Base-by-base conservation (phyloP, 2,113 vertebrate species). In the Marcusenius ussheri region DNA sequence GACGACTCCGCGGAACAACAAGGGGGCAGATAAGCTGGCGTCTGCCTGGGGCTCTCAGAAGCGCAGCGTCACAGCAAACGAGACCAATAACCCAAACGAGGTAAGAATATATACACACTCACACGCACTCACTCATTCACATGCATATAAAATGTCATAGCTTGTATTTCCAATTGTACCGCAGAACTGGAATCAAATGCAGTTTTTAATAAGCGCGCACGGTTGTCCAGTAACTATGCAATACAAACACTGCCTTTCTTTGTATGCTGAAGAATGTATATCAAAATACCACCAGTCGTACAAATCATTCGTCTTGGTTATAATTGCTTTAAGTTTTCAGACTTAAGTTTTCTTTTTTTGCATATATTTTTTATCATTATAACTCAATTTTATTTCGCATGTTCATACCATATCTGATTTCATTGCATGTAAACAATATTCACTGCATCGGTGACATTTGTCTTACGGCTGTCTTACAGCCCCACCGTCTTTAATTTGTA, bases 41-140 rank as follows among this genome's bases (percentile, higher is more conserved):
- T 56, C 91, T 0, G 89, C 89, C 21, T 96, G 96, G 95, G 95
- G 94, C 92, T 92, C 95, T 56, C 95, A 95, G 83, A 92, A 53
- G 88, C 93, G 95, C 89, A 93, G 94, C 91, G 90, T 93, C n/a
- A 94, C 94, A 2, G 94, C 95, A 88, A 91, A 95, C 92, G 93
- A 97, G 93, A 95, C 95, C 74, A 95, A 96, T 10, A 95, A 96
- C 89, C 95, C 97, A 45, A 97, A 94, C 49, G 96, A 98, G 97
- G 95, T 96, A 95, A 91, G 87, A n/a, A 53, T 19, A 45, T 39
- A 35, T 49, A 35, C 10, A 19, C 24, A 27, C 58, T 11, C 62
- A 66, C 62, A 13, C 27, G 10, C 62, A 31, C n/a, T 13, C n/a
- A 13, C 24, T 11, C 9, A 56, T 83, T 77, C 31, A 83, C 15